Evolutionary conservation across 1,140 invertebrate genomes (phyloP).

Genomic region (Hylaeus volcanicus): DNA sequence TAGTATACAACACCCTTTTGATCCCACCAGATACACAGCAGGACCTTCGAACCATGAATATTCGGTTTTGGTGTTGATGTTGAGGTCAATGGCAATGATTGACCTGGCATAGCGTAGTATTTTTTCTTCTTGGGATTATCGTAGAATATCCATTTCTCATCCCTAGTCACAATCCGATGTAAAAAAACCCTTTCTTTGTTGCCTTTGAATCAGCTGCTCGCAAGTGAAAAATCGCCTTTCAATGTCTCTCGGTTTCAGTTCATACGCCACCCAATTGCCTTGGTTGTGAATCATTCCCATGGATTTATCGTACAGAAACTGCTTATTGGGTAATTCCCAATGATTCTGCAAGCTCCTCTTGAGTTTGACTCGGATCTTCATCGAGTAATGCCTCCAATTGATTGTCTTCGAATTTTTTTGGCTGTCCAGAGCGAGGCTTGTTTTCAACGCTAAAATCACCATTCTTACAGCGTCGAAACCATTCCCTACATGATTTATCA

Average conservation of each 20-base stretch:
- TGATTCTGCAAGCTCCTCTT: neutral
- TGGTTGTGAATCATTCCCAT: neutral
- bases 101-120: neutral
- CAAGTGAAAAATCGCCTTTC: slow-evolving; percentile 3
- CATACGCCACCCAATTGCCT: neutral
- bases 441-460: neutral
- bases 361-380: neutral
- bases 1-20: slow-evolving; percentile 43
- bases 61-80: neutral
- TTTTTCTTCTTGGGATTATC: neutral
- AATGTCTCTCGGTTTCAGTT: neutral
- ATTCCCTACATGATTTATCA: neutral
- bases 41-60: no score
- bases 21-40: no score
- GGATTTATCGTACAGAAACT: neutral
- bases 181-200: slow-evolving; percentile 9
- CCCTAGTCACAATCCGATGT: neutral
- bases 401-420: neutral
- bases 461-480: slow-evolving; percentile 13
- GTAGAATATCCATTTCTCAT: neutral
- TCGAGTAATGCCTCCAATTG: slow-evolving; percentile 9
- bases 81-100: neutral
- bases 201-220: slow-evolving; percentile 5
- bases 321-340: neutral
- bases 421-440: neutral